Evolutionary conservation across 2,888 invertebrate genomes (phyloP).

Genomic region (Lycocerus yunnanus): DNA sequence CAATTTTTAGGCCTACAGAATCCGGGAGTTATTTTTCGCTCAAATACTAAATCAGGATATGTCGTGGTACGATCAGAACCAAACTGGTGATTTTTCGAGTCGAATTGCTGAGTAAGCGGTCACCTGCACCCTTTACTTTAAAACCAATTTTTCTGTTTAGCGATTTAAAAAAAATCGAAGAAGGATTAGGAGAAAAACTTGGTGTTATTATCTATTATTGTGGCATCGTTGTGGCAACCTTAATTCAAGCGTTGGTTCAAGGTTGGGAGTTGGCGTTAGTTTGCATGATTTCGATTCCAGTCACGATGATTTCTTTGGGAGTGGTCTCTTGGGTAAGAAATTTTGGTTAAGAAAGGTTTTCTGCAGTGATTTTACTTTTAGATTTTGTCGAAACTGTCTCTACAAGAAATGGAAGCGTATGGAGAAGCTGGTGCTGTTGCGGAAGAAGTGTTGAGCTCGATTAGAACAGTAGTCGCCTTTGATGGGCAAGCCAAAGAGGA

Average conservation of each 20-base stretch:
- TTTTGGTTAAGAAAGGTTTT: not conserved
- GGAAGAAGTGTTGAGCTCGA: slow-evolving; percentile 75
- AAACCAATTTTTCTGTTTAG: slow-evolving; percentile 52
- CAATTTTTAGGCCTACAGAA: slow-evolving; percentile 59
- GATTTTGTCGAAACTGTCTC: slow-evolving; percentile 67
- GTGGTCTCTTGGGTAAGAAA: slow-evolving; percentile 65
- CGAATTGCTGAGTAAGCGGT: slow-evolving; percentile 72
- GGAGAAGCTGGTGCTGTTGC: slow-evolving; percentile 77
- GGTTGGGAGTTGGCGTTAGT: slow-evolving; percentile 84
- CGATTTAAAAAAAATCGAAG: slow-evolving; percentile 75
- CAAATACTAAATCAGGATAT: slow-evolving; percentile 75
- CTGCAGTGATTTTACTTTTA: slow-evolving; percentile 40
- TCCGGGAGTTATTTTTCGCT: slow-evolving; percentile 67
- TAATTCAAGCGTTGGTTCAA: slow-evolving; percentile 72
- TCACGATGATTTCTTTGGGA: slow-evolving; percentile 67
- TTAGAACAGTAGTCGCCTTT: slow-evolving; percentile 79
- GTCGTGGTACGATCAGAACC: slow-evolving; percentile 71
- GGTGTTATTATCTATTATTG: slow-evolving; percentile 74
- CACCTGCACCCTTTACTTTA: not conserved
- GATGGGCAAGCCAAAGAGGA: slow-evolving; percentile 75
- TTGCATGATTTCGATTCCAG: slow-evolving; percentile 72
- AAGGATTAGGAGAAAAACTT: slow-evolving; percentile 82
- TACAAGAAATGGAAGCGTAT: slow-evolving; percentile 71
- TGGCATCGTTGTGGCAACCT: slow-evolving; percentile 67
- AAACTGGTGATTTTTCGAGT: slow-evolving; percentile 74